Percentiles rank a stretch among this genome's conserved stretches.
phyloP scores from a whole-genome alignment of 2,888 invertebrate species.

The Cephus pulcher region DNA sequence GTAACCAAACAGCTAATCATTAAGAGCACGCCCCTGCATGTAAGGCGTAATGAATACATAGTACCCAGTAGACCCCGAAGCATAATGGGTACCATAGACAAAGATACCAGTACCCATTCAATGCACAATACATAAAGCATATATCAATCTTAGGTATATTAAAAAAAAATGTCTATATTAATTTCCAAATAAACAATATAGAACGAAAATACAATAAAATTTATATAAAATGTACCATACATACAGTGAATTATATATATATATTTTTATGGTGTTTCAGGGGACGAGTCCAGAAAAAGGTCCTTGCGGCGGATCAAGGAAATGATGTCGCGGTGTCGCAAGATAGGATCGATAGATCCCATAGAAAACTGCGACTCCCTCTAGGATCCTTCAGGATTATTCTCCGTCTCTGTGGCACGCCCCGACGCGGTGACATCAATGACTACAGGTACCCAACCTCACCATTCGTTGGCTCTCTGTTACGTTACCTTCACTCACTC shows the following conservation, averaged over 20 bases:
- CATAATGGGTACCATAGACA: not conserved
- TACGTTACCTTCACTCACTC: not conserved
- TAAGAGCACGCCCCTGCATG: conserved; percentile 46
- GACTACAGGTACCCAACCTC: conserved; percentile 24
- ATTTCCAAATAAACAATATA: not conserved
- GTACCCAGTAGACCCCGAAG: conserved; percentile 1
- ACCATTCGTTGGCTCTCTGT: not conserved
- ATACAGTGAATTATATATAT: not conserved
- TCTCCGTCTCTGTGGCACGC: conserved; percentile 32
- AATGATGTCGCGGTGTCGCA: conserved; percentile 58
- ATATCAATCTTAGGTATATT: not conserved
- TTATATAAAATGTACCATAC: not conserved
- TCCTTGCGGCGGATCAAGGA: conserved; percentile 59
- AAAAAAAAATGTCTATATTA: not conserved
- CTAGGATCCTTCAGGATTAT: conserved; percentile 17
- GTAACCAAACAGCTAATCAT: conserved; percentile 56
- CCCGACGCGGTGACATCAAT: conserved; percentile 54
- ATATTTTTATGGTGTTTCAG: not conserved
- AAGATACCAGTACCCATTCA: not conserved
- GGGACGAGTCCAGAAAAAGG: not conserved
- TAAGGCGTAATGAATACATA: conserved; percentile 53
- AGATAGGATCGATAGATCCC: conserved; percentile 49
- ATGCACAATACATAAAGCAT: not conserved
- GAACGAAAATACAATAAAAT: not conserved
- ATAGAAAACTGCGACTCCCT: conserved; percentile 20